Percentiles rank a stretch among this genome's conserved stretches.
These are phyloP conservation scores for Mobula hypostoma DNA, from an alignment of 2,113 vertebrate genomes.

Conservation along the genomic window DNA sequence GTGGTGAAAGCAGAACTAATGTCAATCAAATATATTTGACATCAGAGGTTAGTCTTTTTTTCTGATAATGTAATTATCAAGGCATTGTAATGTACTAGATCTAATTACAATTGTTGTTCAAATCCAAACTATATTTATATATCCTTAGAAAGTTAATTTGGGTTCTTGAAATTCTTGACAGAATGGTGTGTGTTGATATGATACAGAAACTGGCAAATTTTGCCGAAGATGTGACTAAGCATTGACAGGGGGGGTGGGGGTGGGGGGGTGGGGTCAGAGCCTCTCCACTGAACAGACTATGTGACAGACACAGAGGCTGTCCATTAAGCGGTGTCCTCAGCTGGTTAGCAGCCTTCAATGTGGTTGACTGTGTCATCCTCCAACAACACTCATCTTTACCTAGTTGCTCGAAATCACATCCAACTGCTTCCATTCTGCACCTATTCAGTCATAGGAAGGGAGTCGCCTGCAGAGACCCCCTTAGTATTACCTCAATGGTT, in stretches of 20 bases:
- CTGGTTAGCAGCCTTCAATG: too few relatives aligned
- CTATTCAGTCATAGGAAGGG: too few relatives aligned
- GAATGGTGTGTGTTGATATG: not conserved
- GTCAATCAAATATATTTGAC: not conserved
- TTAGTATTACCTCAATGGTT: too few relatives aligned
- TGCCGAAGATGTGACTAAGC: not conserved
- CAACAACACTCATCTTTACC: too few relatives aligned
- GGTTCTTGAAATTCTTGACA: not conserved
- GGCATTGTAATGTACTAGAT: not conserved
- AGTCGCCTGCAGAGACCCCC: too few relatives aligned
- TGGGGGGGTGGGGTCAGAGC: not conserved
- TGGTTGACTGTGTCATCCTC: too few relatives aligned
- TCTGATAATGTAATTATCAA: not conserved
- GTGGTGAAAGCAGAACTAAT: too few relatives aligned
- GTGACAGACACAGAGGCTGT: too few relatives aligned
- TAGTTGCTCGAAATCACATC: too few relatives aligned
- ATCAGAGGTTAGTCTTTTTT: not conserved
- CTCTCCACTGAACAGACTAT: not conserved
- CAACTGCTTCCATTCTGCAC: too few relatives aligned
- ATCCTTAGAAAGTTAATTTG: not conserved
- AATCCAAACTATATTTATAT: not conserved
- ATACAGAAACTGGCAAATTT: not conserved
- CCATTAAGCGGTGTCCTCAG: too few relatives aligned
- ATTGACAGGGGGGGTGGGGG: not conserved
- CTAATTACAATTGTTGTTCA: not conserved